Evolutionary conservation across 2,797 vertebrate genomes (phyloP).

Genomic region (Anabas testudineus): DNA sequence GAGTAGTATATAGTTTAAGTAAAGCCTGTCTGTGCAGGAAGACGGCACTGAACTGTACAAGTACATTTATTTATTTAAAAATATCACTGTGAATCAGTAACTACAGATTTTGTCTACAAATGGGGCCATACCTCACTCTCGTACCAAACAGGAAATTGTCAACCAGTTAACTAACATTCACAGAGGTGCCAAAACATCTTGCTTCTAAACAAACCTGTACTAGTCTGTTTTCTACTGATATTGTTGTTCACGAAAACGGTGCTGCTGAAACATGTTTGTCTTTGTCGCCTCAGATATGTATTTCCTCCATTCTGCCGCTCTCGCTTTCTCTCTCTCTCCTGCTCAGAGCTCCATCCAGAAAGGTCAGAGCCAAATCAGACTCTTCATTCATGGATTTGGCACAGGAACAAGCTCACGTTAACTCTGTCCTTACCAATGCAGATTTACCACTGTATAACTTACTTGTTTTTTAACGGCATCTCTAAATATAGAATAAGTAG

Average conservation of each 20-base stretch:
- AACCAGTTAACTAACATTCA: slow-evolving; percentile 78
- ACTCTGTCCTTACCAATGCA: not conserved
- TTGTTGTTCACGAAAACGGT: slow-evolving; percentile 26
- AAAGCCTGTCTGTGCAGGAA: not conserved
- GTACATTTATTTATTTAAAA: no score
- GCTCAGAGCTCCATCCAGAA: slow-evolving; percentile 24
- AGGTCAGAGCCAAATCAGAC: slow-evolving; percentile 21
- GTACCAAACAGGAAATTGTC: slow-evolving; percentile 29
- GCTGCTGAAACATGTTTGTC: slow-evolving; percentile 45
- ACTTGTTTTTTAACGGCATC: slow-evolving; percentile 18
- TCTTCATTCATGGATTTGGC: slow-evolving; percentile 46
- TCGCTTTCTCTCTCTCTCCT: no score
- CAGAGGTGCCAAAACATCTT: slow-evolving; percentile 40
- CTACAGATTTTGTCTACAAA: not conserved
- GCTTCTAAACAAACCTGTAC: slow-evolving; percentile 52
- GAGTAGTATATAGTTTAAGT: not conserved
- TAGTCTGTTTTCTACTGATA: slow-evolving; percentile 22
- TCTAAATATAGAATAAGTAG: slow-evolving; percentile 26
- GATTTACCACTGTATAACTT: slow-evolving; percentile 11
- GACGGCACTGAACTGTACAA: not conserved
- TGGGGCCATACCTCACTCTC: not conserved
- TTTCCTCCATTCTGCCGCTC: not conserved
- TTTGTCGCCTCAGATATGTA: not conserved
- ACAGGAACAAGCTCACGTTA: slow-evolving; percentile 11
- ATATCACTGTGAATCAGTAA: not conserved